Percentiles rank a stretch among this genome's conserved stretches.
Evolutionary conservation across 2,797 vertebrate genomes (phyloP).

Genomic region (Coreius guichenoti): DNA sequence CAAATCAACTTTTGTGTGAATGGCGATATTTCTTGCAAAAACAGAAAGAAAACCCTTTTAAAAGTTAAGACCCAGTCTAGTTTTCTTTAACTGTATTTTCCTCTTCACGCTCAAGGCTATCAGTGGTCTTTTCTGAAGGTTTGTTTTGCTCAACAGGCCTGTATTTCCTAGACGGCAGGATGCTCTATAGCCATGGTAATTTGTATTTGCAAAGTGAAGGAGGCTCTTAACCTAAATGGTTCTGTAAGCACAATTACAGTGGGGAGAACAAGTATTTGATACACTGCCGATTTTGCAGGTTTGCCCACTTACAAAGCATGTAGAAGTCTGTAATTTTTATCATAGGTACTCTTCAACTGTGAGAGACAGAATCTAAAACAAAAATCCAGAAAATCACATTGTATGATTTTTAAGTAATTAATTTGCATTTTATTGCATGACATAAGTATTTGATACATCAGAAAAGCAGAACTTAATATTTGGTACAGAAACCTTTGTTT

Average conservation of each 20-base stretch:
- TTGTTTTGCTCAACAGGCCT: neutral
- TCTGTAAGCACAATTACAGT: slow-evolving; percentile 1
- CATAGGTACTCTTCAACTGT: too few species aligned
- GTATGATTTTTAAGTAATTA: too few species aligned
- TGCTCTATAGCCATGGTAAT: neutral
- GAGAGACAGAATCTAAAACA: too few species aligned
- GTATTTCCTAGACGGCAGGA: neutral
- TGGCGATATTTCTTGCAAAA: neutral
- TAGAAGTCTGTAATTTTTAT: too few species aligned
- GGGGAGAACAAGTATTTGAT: too few species aligned
- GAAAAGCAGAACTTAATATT: too few species aligned
- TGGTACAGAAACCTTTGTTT: too few species aligned
- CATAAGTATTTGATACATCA: too few species aligned
- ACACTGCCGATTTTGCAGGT: too few species aligned
- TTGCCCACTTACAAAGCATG: too few species aligned
- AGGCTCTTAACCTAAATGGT: slow-evolving; percentile 21
- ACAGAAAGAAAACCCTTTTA: neutral
- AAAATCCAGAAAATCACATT: too few species aligned
- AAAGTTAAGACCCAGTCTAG: neutral
- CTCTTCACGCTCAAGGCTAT: neutral
- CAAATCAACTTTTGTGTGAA: neutral
- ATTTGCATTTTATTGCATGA: too few species aligned
- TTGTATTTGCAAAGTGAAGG: slow-evolving; percentile 3
- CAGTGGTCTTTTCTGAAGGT: neutral
- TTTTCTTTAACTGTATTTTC: neutral